Evolutionary conservation across 2,888 invertebrate species (phyloP), one percentile per base, ranked within the genome.

Genomic region (Drosophila anceps): DNA sequence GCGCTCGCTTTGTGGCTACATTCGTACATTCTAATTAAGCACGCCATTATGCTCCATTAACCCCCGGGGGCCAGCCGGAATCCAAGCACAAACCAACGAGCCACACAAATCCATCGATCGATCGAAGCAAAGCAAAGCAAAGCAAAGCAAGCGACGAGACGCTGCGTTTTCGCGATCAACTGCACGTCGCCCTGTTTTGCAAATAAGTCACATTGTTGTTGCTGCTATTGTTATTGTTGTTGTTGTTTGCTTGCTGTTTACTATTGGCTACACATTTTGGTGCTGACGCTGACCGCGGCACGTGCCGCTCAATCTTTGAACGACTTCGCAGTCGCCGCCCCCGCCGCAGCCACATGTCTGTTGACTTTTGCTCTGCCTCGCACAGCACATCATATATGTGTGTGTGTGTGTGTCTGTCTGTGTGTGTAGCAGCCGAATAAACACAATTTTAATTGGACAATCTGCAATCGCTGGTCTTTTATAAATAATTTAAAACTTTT

Each of bases 11-110:
- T 65, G 35, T 64, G 60, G 55, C 61, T 33, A 50, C 46, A 51
- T 73, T 65, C 66, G 64, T 68, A 80, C 60, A 79, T 75, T 83
- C 69, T 73, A 86, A 81, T 78, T 88, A 69, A 70, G 84, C 79
- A 65, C 76, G 76, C 79, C 84, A 87, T 84, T 87, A 79, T 89
- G 87, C 79, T 84, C 87, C 82, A 87, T 81, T 84, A 84, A 84
- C 88, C 88, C 83, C 67, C 54, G 68, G 83, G 50, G 69, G 65
- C 53, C 65, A 63, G 33, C 35, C 62, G 54, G 35, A 48, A 72
- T 57, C 50, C 55, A 54, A 43, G 43, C 39, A 35, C 33, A 62
- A 54, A 10, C 44, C 51, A 63, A 18, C 4, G 53, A 44, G 35
- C 24, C 33, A 68, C 53, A 72, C 33, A 33, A 51, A 75, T 66